These are phyloP conservation scores for Festucalex cinctus DNA, from an alignment of 2,113 vertebrate species.

Conservation along the genomic window DNA sequence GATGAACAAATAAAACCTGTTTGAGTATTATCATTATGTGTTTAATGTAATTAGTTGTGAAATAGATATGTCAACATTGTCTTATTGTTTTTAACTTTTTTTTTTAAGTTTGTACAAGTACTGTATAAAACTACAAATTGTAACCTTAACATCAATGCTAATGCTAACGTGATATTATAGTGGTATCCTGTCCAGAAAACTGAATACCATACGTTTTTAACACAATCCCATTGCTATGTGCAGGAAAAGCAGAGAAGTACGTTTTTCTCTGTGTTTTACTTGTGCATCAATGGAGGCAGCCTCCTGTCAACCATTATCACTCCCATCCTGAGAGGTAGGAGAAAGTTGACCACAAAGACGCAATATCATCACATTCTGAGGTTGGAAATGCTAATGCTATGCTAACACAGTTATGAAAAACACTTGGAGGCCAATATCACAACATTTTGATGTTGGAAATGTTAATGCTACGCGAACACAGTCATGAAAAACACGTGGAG, in stretches of 20 bases:
- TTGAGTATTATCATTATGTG: neutral
- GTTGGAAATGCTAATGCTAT: no score
- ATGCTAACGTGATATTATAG: neutral
- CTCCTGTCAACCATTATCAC: slow-evolving; percentile 91
- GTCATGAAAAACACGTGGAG: no score
- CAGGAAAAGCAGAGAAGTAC: slow-evolving; percentile 83
- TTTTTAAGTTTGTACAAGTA: no score
- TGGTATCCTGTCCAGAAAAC: neutral
- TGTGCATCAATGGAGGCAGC: slow-evolving; percentile 91
- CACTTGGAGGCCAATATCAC: no score
- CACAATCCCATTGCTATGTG: slow-evolving; percentile 34
- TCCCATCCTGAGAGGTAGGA: slow-evolving; percentile 84
- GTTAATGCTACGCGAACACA: no score
- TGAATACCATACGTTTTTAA: neutral
- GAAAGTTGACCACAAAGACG: neutral
- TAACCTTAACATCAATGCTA: neutral
- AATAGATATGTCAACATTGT: no score
- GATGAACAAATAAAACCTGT: neutral
- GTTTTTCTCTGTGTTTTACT: slow-evolving; percentile 95
- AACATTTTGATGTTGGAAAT: no score
- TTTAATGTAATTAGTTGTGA: neutral
- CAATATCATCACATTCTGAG: no score
- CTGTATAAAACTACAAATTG: neutral
- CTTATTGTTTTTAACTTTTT: no score
- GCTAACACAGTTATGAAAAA: no score